phyloP scores from a whole-genome alignment of 2,113 vertebrate species.

The Micromys minutus region DNA sequence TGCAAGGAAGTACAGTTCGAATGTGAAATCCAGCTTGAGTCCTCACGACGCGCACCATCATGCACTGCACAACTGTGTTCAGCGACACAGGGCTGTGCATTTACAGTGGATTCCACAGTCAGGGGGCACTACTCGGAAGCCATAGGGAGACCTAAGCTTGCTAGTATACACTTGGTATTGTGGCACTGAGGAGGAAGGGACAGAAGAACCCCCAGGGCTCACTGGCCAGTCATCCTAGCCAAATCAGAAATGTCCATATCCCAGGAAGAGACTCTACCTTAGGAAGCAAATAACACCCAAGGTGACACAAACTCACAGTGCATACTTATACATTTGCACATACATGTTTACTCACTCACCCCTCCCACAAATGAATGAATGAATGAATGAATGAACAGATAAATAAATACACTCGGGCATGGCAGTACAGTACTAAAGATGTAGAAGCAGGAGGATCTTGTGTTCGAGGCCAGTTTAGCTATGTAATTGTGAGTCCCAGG shows the following conservation, averaged over 20 bases:
- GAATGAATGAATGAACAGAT: background rate
- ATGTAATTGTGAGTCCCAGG: background rate
- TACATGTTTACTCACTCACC: background rate
- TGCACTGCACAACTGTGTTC: background rate
- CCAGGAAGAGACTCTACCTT: background rate
- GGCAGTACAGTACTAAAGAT: background rate
- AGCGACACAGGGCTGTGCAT: background rate
- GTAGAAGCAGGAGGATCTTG: background rate
- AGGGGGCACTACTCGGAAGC: background rate
- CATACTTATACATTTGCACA: background rate
- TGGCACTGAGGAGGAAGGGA: background rate
- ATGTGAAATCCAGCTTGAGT: background rate
- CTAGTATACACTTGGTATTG: background rate
- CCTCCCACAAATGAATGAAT: background rate
- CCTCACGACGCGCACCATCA: background rate
- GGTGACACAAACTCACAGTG: background rate
- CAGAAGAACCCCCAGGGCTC: background rate
- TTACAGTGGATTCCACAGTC: background rate
- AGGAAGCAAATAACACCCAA: background rate
- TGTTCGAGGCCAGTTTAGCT: no score
- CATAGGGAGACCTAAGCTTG: background rate
- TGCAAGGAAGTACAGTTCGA: conserved; percentile 68
- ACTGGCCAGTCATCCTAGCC: background rate
- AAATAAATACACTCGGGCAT: background rate
- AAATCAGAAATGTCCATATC: background rate